Conservation (phyloP, 2,888 invertebrate species). For the Thera britannica region DNA sequence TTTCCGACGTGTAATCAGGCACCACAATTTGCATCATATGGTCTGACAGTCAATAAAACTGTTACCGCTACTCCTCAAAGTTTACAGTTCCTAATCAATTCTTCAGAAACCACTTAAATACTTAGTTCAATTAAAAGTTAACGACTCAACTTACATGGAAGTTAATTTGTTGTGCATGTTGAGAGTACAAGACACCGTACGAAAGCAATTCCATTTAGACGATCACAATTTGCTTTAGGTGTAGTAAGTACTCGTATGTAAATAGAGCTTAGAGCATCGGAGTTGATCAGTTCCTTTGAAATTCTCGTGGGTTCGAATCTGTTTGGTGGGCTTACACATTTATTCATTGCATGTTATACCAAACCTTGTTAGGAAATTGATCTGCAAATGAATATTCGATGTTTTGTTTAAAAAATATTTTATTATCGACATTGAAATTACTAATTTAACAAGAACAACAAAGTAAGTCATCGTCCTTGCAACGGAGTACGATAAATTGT, state of each 20-base stretch:
- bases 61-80: conserved; percentile 19
- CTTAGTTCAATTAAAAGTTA: conserved; percentile 44
- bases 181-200: conserved; percentile 13
- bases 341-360: not conserved
- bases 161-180: conserved; percentile 36
- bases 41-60: conserved; percentile 25
- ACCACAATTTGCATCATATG: conserved; percentile 17
- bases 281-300: not conserved
- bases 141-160: conserved; percentile 35
- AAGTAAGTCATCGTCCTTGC: conserved; percentile 46
- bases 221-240: conserved; percentile 12
- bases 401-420: conserved; percentile 1
- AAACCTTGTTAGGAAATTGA: not conserved
- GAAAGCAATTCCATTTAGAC: conserved; percentile 23
- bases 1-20: no score
- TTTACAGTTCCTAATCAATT: conserved; percentile 34
- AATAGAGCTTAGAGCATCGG: not conserved
- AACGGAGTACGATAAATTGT: conserved; percentile 59
- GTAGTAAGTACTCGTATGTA: conserved; percentile 1
- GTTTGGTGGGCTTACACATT: not conserved
- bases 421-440: conserved; percentile 23
- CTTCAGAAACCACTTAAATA: conserved; percentile 36
- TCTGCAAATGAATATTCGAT: no score
- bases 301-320: not conserved
- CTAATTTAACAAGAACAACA: conserved; percentile 39